Evolutionary conservation across 2,113 vertebrate species (phyloP).

Genomic region (Microcebus tavaratra): DNA sequence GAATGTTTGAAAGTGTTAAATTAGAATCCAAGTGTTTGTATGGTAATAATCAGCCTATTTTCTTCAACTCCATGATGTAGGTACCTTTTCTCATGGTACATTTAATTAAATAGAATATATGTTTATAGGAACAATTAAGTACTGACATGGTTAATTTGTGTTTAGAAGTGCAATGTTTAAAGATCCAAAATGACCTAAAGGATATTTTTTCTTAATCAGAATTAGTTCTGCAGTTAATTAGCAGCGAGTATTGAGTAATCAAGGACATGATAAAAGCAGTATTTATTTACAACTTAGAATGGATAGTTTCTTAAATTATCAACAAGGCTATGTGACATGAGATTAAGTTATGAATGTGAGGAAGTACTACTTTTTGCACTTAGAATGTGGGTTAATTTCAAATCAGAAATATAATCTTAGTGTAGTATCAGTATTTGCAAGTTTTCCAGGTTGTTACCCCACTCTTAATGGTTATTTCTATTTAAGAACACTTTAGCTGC

Average conservation of each 20-base stretch:
- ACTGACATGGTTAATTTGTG: neutral
- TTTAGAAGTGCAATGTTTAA: neutral
- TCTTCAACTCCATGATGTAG: neutral
- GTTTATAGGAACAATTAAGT: neutral
- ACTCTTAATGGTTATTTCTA: neutral
- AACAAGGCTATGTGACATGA: neutral
- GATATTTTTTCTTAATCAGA: neutral
- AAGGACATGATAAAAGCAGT: neutral
- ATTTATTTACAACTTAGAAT: neutral
- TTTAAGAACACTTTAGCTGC: neutral
- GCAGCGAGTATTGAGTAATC: neutral
- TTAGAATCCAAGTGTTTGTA: neutral
- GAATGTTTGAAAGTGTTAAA: neutral
- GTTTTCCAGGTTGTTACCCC: neutral
- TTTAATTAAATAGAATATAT: neutral
- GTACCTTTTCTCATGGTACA: neutral
- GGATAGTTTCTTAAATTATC: neutral
- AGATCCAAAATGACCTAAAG: neutral
- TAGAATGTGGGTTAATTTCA: neutral
- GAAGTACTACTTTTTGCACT: neutral
- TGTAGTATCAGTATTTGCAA: neutral
- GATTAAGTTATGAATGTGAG: slow-evolving; percentile 6
- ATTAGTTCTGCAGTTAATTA: neutral
- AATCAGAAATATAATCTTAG: neutral
- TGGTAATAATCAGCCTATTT: neutral